Base-by-base conservation (phyloP, 2,888 invertebrate species). In the Ormyrus nitidulus region DNA sequence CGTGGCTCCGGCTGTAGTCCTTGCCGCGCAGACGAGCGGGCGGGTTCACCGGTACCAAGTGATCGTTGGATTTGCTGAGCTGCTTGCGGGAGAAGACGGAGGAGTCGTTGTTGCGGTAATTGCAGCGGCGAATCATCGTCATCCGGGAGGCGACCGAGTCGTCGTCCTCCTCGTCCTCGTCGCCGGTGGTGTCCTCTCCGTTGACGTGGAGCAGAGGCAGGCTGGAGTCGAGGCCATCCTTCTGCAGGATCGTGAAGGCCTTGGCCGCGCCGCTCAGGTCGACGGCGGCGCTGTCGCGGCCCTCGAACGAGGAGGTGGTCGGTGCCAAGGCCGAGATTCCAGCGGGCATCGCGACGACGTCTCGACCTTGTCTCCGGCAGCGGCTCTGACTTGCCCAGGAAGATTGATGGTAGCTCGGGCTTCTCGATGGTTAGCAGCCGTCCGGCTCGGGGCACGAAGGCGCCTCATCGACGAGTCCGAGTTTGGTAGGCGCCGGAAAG, bases 21-120 rank as follows among this genome's bases (percentile, higher is more conserved):
- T 91, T 91, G 77, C 88, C 87, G 61, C 85, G 86, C 34, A 89
- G 62, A 0, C 88, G 88, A 84, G 1, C 19, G 19, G 19, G 78
- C 59, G 81, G 73, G 54, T 6, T 1, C 9, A 48, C 5, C 7
- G 56, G 34, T 6, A 87, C 80, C 49, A 89, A 83, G 19, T 89
- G 88, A 54, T 90, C 90, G 81, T 88, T 88, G 44, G 90, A 90
- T 62, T 84, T 86, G 81, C 89, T 89, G 19, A 88, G 84, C 10
- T 88, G 85, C 54, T 84, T 87, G 5, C 90, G 90, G 8, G 82
- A 83, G 59, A 84, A 84, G 13, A 87, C 83, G 19, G 64, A 53
- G 0, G 68, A 62, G 34, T 86, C 83, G 80, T 86, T 87, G 34
- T 84, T 82, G 10, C 80, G 70, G n/a, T 51, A 46, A 19, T 19